Evolutionary conservation across 2,113 vertebrate genomes (phyloP), one percentile per base, ranked within the genome.

Genomic region (Lepus timidus): DNA sequence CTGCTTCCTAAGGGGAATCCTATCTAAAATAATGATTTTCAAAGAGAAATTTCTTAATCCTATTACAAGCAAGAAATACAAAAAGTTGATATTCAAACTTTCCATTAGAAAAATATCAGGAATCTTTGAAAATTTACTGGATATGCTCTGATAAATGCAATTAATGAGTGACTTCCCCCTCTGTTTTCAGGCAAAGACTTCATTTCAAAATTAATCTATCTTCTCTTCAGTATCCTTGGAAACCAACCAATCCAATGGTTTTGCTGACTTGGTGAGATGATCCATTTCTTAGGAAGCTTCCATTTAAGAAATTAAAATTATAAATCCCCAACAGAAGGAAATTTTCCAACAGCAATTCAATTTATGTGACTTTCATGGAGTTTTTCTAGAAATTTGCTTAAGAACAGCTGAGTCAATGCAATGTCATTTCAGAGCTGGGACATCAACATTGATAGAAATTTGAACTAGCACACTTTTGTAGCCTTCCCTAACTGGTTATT

Each of bases 321-420:
- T 83, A 70, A 93, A 62, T 4, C 20, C 14, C 62, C 61, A 17
- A 51, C 64, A 96, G 67, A 93, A 94, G 65, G 76, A 36, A 33
- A 68, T 88, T 90, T 91, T 89, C n/a, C 36, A 89, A 76, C 31
- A 89, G 64, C 44, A 75, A 65, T 64, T 87, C 55, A 49, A 61
- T 64, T 27, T 61, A 31, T 11, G 31, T 55, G 71, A 1, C 33
- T 93, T 95, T 80, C 29, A 44, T 75, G 93, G 85, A 85, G 29
- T 88, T 94, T 94, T 94, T 97, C 96, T 89, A 93, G 96, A 96
- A 94, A 96, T 74, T 6, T 88, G 14, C 52, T 89, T 44, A 23
- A 83, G 84, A 80, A 82, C 6, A 81, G 33, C 55, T 93, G 83
- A 96, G 75, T 68, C 62, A 62, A 70, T 4, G 52, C 25, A 71